Evolutionary conservation across 2,113 vertebrate species (phyloP), one percentile per base, ranked within the genome.

Genomic region (Eulacestoma nigropectus): DNA sequence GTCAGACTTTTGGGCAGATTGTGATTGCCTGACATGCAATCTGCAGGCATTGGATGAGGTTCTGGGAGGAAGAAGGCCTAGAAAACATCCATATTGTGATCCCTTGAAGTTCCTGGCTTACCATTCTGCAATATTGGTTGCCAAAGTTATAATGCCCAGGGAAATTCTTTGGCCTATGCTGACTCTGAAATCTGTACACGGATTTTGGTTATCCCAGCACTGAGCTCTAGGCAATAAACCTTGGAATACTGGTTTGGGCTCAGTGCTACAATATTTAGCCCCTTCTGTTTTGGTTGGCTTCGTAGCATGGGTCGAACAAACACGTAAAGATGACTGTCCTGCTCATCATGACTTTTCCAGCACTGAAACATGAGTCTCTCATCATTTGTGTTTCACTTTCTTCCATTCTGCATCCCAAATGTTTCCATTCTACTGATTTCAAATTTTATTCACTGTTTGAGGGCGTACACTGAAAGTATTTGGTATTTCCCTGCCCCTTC

Each of bases 401-500:
- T 88, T 93, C 68, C 74, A 50, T 76, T 90, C 86, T 89, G n/a
- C 57, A 32, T 96, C 86, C 83, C 67, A 87, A 87, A 82, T 87
- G 13, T 89, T 95, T 95, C 86, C 93, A 65, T 75, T 81, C 41
- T 82, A 35, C 0, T 39, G 49, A 62, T 92, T 89, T 84, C 56
- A 87, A 46, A 73, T 42, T 78, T 78, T 74, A 56, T 75, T 56
- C 64, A 19, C 33, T 74, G 18, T 75, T 91, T 87, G 81, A 95
- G 53, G 41, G 62, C 62, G 41, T 88, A 81, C 37, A 26, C 49
- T 87, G 56, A 49, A 69, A 87, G 41, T 47, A 10, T 86, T 95
- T 94, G 92, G 80, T 93, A 65, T 75, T 95, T 93, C 46, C 82
- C 93, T 86, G 69, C n/a, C 76, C 53, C 74, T 96, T 90, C 67